phyloP scores from a whole-genome alignment of 2,113 vertebrate genomes.

The cattle (Bos taurus) region DNA sequence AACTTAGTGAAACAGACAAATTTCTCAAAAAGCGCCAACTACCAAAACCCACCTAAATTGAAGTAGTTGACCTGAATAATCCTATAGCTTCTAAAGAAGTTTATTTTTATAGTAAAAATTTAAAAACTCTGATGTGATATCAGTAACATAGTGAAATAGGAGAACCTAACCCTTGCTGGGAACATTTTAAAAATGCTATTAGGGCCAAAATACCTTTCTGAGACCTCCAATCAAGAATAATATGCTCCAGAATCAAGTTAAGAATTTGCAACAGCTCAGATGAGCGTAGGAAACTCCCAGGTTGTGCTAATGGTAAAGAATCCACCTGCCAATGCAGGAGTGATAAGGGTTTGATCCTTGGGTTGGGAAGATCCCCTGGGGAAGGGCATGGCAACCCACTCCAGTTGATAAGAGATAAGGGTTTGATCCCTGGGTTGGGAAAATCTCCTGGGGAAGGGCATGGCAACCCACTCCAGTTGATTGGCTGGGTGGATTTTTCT shows the following conservation, averaged over 20 bases:
- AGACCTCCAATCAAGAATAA: neutral
- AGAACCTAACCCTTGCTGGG: neutral
- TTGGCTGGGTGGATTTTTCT: neutral
- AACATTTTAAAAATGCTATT: neutral
- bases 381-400: neutral
- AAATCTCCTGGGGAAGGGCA: neutral
- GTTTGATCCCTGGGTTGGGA: neutral
- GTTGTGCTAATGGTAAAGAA: neutral
- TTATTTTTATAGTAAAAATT: neutral
- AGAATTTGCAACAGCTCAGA: neutral
- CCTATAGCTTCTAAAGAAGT: neutral
- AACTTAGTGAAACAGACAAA: neutral
- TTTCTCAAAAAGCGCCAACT: neutral
- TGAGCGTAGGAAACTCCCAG: neutral
- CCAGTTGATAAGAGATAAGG: neutral
- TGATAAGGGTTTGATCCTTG: neutral
- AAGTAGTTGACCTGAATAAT: neutral
- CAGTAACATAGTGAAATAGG: neutral
- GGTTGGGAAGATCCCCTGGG: neutral
- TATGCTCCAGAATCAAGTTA: neutral
- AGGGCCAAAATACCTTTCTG: neutral
- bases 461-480: neutral
- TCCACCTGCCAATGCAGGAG: neutral
- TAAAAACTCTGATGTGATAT: neutral
- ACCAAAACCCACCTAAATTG: neutral